These are phyloP conservation scores for Oriolus oriolus DNA, from an alignment of 2,113 vertebrate genomes.

Conservation along the genomic window DNA sequence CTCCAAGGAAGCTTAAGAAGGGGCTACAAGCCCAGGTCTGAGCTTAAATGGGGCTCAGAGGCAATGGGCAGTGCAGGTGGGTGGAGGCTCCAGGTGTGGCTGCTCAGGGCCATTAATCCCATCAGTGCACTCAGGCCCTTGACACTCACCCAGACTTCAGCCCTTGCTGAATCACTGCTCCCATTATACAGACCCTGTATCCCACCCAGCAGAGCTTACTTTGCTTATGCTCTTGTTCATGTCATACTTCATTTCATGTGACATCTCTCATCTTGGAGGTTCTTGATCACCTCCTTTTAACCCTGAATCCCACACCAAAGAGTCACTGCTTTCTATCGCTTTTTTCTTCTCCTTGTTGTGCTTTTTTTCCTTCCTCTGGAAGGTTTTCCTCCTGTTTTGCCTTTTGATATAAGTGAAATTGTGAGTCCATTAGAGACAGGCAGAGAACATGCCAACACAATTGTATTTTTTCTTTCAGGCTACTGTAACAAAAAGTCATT, in stretches of 20 bases:
- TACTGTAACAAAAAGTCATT: not conserved
- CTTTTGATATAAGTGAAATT: not conserved
- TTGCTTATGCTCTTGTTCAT: not conserved
- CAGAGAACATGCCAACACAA: not conserved
- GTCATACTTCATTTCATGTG: not conserved
- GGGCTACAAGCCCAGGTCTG: rapidly evolving
- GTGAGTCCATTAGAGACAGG: not conserved
- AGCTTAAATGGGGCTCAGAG: not conserved
- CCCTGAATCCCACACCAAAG: not conserved
- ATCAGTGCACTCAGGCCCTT: not conserved
- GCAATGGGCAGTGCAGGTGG: not conserved
- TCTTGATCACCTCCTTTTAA: not conserved
- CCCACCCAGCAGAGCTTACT: not conserved
- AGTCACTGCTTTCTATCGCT: not conserved
- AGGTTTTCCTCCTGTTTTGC: not conserved
- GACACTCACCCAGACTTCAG: not conserved
- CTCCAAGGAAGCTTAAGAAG: rapidly evolving
- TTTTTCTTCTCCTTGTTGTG: not conserved
- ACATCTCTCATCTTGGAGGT: not conserved
- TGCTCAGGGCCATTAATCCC: not conserved
- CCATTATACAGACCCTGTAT: not conserved
- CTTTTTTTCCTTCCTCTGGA: not conserved
- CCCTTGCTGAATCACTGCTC: not conserved
- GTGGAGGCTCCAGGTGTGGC: not conserved
- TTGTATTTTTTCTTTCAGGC: not conserved